Evolutionary conservation across 2,113 vertebrate species (phyloP), one percentile per base, ranked within the genome.

Genomic region (Erythrocercus mccallii): DNA sequence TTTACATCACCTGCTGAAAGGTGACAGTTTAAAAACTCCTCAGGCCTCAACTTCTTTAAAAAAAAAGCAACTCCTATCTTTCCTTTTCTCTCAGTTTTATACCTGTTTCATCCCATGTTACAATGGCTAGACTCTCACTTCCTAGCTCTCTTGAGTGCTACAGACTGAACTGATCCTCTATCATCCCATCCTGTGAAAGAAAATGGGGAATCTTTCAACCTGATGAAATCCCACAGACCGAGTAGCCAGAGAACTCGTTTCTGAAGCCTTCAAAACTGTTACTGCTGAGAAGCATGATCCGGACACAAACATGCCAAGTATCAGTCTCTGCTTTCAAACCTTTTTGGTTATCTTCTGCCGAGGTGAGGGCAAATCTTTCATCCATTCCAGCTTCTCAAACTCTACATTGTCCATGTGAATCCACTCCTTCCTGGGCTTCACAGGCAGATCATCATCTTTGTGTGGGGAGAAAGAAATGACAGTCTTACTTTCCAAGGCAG

Each of bases 301-400:
- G 69, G 24, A 90, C 28, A 42, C 37, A 64, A 78, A 91, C 33
- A 90, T 5, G 13, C 38, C 84, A 87, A 68, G 53, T 22, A 76
- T 0, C 68, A 33, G 11, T 48, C 94, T 88, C 62, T 68, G 56
- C 20, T 33, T 87, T 83, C 88, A 97, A 53, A 99, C 99, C 98
- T 98, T 97, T 95, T 98, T 98, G 4, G 99, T 99, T 97, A 97
- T 98, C 96, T 96, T 98, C 86, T 87, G 98, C n/a, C 91, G 97
- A 37, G 98, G 98, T 3, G 97, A 95, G 44, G 99, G 98, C 65
- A 99, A 97, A 91, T 99, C 98, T 95, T 98, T 98, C 82, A 98
- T 99, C 99, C 99, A 99, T 60, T 99, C 98, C 86, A 99, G 98
- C 92, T 99, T 99, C 84, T 99, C 99, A 33, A 98, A 98, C 90